phyloP scores from a whole-genome alignment of 1,140 invertebrate species.

The Eulimnadia texana region DNA sequence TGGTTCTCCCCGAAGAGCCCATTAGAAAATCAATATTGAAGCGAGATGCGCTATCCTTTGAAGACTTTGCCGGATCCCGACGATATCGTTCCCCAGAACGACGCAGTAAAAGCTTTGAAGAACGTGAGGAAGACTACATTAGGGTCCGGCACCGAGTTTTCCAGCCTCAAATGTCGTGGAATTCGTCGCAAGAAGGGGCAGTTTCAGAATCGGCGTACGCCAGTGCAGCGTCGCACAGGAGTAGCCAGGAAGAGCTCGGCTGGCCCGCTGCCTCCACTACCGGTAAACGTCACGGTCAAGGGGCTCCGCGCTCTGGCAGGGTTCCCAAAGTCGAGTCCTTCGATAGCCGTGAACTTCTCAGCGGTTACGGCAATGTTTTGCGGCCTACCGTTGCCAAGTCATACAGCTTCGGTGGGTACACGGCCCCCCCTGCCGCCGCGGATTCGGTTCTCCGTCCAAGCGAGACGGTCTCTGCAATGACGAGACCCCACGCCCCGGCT shows the following conservation, averaged over 20 bases:
- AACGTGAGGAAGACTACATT: slow-evolving; percentile 76
- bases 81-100: slow-evolving; percentile 33
- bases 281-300: background rate
- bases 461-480: background rate
- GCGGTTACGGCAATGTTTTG: slow-evolving; percentile 34
- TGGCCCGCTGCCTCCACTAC: background rate
- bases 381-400: slow-evolving; percentile 58
- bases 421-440: slow-evolving; percentile 20
- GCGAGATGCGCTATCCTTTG: slow-evolving; percentile 59
- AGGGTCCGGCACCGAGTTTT: slow-evolving; percentile 66
- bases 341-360: slow-evolving; percentile 31
- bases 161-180: slow-evolving; percentile 41
- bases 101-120: slow-evolving; percentile 75
- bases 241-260: slow-evolving; percentile 2
- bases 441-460: background rate
- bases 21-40: slow-evolving; percentile 67
- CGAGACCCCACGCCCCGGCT: background rate
- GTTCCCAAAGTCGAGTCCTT: slow-evolving; percentile 39
- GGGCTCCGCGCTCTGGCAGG: slow-evolving; percentile 33
- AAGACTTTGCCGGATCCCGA: slow-evolving; percentile 33
- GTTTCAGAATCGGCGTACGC: background rate
- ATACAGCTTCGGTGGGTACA: slow-evolving; percentile 72
- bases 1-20: slow-evolving; percentile 25
- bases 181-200: slow-evolving; percentile 7
- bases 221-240: background rate